These are phyloP conservation scores for Drosophila differens DNA, from an alignment of 2,888 invertebrate genomes.

Conservation along the genomic window DNA sequence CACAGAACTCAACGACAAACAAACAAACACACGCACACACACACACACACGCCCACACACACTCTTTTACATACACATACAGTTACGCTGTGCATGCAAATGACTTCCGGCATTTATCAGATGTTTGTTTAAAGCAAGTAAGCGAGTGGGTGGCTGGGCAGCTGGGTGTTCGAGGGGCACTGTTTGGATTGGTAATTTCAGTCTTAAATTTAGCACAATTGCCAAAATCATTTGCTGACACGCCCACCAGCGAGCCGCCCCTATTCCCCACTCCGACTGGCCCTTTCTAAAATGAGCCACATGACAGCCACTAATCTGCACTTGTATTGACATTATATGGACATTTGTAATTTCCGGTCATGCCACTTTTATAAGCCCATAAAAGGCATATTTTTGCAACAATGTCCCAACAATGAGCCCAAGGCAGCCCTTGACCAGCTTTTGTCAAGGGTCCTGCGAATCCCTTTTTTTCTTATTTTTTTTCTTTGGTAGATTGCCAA, in stretches of 20 bases:
- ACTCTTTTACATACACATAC: conserved; percentile 11
- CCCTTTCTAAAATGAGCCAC: conserved; percentile 61
- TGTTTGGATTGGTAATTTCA: conserved; percentile 14
- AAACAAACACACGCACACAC: conserved; percentile 15
- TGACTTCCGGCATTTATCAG: conserved; percentile 76
- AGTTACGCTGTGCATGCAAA: conserved; percentile 53
- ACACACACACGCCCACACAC: conserved; percentile 2
- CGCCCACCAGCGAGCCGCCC: conserved; percentile 9
- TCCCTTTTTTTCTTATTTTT: neutral
- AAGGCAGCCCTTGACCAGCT: conserved; percentile 41
- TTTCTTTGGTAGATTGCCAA: conserved; percentile 45
- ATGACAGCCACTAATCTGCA: conserved; percentile 80
- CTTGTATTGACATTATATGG: conserved; percentile 81
- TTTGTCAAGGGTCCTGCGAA: conserved; percentile 19
- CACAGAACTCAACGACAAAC: conserved; percentile 26
- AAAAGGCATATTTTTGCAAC: conserved; percentile 78
- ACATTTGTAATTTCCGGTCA: conserved; percentile 80
- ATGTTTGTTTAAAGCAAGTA: conserved; percentile 78
- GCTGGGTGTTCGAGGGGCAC: neutral
- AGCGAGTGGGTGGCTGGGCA: neutral
- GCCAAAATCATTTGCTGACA: conserved; percentile 50
- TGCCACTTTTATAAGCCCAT: conserved; percentile 78
- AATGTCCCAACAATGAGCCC: conserved; percentile 70
- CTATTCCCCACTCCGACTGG: neutral
- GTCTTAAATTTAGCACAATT: conserved; percentile 61